A percentile compares a stretch with the other conserved stretches of the same genome.
phyloP scores from a whole-genome alignment of 2,888 invertebrate species.

The Aphrophora alni region DNA sequence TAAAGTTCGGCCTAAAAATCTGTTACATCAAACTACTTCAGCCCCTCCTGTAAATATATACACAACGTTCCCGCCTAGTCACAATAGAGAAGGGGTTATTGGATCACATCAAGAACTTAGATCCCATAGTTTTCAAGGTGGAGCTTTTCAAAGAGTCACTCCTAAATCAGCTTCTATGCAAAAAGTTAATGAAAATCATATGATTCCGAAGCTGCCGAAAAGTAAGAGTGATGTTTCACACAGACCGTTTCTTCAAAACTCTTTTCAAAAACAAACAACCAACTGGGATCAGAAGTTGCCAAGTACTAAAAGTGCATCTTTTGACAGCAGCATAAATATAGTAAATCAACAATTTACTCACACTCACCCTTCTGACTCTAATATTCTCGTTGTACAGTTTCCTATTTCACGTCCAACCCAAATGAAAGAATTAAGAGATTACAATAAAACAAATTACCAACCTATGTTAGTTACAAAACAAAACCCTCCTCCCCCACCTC shows the following conservation, averaged over 20 bases:
- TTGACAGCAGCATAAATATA: conserved; percentile 20
- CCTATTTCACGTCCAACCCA: conserved; percentile 27
- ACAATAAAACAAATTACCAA: background rate
- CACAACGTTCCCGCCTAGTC: conserved; percentile 32
- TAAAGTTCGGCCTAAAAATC: conserved; percentile 43
- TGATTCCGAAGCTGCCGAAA: conserved; percentile 26
- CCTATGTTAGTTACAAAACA: conserved; percentile 10
- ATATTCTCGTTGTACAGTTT: conserved; percentile 32
- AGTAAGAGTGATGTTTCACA: conserved; percentile 27
- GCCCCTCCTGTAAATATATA: conserved; percentile 38
- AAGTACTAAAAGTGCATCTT: conserved; percentile 33
- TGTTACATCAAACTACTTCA: conserved; percentile 43
- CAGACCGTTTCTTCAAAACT: conserved; percentile 7
- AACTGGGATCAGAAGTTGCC: conserved; percentile 18
- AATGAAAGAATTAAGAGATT: conserved; percentile 7
- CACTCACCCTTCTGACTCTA: conserved; percentile 27
- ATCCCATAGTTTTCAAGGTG: background rate
- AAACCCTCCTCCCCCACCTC: conserved; percentile 77
- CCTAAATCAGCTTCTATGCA: background rate
- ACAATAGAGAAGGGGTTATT: conserved; percentile 19
- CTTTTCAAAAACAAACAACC: conserved; percentile 4
- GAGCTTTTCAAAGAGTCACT: conserved; percentile 7
- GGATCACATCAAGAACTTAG: conserved; percentile 30
- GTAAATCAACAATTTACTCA: conserved; percentile 28
- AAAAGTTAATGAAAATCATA: conserved; percentile 14